phyloP scores from a whole-genome alignment of 2,797 vertebrate genomes.

The Phalanger gymnotis region DNA sequence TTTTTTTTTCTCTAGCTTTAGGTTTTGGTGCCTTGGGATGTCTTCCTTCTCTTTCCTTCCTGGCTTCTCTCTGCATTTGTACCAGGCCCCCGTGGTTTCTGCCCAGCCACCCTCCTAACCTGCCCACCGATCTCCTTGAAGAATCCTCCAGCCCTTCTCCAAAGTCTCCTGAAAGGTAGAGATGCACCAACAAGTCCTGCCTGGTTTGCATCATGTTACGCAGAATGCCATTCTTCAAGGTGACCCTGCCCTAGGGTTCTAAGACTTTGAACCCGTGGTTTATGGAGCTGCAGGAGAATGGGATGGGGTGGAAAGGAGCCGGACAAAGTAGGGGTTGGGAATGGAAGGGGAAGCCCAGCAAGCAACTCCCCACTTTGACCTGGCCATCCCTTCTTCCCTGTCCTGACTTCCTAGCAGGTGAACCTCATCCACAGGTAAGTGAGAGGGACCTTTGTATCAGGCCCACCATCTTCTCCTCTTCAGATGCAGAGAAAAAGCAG shows the following conservation, averaged over 20 bases:
- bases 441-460: background rate
- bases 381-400: background rate
- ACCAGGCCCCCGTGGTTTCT: background rate
- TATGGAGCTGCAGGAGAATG: background rate
- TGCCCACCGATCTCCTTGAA: background rate
- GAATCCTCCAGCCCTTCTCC: background rate
- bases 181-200: background rate
- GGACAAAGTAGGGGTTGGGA: background rate
- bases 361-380: no score
- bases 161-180: background rate
- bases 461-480: background rate
- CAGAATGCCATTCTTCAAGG: background rate
- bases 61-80: background rate
- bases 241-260: background rate
- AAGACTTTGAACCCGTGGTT: background rate
- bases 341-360: background rate
- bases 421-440: background rate
- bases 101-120: background rate
- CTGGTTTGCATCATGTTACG: background rate
- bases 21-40: constrained; percentile 16
- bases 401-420: background rate
- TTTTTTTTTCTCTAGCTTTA: background rate
- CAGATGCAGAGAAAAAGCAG: background rate
- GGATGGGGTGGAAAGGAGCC: background rate
- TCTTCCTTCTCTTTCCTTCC: constrained; percentile 35